These are phyloP conservation scores for Coptodon bakossiorum DNA, from an alignment of 2,113 vertebrate genomes.

Conservation along the genomic window DNA sequence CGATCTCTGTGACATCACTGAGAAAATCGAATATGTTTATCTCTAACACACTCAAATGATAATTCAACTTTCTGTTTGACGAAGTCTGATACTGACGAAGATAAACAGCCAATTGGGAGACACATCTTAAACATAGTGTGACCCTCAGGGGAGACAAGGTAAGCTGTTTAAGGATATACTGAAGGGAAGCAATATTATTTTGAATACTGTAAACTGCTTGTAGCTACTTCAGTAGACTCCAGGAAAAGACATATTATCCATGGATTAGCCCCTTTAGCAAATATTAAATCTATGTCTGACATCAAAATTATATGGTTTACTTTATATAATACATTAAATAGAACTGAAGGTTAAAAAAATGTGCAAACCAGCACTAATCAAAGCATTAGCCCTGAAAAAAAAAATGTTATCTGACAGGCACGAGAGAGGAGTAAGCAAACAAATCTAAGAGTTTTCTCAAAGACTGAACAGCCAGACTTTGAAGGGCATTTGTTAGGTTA, in stretches of 20 bases:
- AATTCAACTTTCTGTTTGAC: neutral
- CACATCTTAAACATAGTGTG: neutral
- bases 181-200: neutral
- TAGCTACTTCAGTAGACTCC: neutral
- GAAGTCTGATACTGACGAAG: neutral
- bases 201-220: neutral
- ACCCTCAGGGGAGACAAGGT: neutral
- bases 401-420: neutral
- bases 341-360: neutral
- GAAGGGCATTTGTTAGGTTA: neutral
- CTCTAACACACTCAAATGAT: neutral
- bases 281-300: neutral
- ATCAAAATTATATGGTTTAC: rapidly evolving
- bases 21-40: neutral
- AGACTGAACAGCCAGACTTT: neutral
- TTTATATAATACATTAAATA: neutral
- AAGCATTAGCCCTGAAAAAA: neutral
- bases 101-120: neutral
- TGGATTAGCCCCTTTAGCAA: neutral
- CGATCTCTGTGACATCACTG: neutral
- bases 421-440: neutral
- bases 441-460: neutral
- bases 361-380: neutral
- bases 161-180: neutral
- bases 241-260: neutral